phyloP scores from a whole-genome alignment of 2,797 vertebrate genomes.

The Mallotus villosus region DNA sequence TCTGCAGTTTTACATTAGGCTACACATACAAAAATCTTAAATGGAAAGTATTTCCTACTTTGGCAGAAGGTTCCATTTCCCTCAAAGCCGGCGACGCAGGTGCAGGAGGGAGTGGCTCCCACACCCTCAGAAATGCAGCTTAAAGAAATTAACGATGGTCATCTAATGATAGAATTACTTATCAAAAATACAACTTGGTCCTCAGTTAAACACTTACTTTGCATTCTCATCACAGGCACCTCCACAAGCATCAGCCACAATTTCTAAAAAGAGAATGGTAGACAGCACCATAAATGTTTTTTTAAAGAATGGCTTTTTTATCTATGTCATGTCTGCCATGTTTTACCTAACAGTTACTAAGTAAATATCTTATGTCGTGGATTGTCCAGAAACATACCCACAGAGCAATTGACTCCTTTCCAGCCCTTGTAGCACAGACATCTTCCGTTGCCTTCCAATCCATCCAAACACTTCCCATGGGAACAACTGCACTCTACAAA shows the following conservation, averaged over 20 bases:
- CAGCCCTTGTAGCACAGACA: constrained; percentile 90
- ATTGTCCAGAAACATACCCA: constrained; percentile 67
- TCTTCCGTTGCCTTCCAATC: constrained; percentile 81
- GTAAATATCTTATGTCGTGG: neutral
- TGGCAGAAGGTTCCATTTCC: constrained; percentile 87
- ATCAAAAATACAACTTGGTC: neutral
- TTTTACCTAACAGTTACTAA: neutral
- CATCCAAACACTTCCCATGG: constrained; percentile 88
- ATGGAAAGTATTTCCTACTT: constrained; percentile 68
- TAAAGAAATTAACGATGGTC: constrained; percentile 12
- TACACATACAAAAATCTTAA: neutral
- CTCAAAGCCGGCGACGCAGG: constrained; percentile 85
- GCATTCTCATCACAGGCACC: constrained; percentile 82
- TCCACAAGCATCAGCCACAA: constrained; percentile 79
- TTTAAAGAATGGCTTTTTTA: neutral
- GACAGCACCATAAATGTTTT: constrained; percentile 10
- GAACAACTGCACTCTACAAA: constrained; percentile 83
- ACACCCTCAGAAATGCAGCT: constrained; percentile 80
- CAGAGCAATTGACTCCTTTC: constrained; percentile 82
- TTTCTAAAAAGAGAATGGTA: constrained; percentile 66
- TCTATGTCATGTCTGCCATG: neutral
- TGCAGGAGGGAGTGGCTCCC: constrained; percentile 70
- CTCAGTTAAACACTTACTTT: constrained; percentile 78
- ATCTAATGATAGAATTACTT: neutral
- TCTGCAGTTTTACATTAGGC: too few relatives aligned